Base-by-base conservation (phyloP, 37 sponge, comb jelly and placozoan genomes). In the Diacarnus erythraeanus region DNA sequence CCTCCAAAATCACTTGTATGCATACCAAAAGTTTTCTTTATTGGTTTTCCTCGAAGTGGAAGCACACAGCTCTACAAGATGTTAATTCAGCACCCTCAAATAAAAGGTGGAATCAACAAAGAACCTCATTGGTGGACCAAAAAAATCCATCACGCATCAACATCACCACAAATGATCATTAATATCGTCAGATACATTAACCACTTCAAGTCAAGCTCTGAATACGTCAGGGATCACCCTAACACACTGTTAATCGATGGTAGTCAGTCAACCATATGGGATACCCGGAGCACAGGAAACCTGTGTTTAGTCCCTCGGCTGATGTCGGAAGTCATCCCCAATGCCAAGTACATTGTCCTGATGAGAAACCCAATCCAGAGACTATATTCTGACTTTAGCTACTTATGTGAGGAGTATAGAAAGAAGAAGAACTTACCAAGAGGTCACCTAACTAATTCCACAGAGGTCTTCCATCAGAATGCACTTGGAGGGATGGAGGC, bases 31-130 rank as follows among this genome's bases (percentile, higher is more conserved):
- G 77, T 90, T n/a, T 90, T 64, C 56, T 66, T 90, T 18, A 69
- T 81, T 23, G 91, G 91, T 4, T 90, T 85, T 65, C 86, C 91
- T 37, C 81, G 82, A 38, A 81, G 82, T 36, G 91, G 91, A 15
- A 81, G 86, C 60, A 80, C 83, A 21, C 77, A 71, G 69, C 60
- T 90, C 18, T 85, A 85, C 67, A 23, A 72, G 9, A 80, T 90
- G 77, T 25, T 90, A 59, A 81, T 38, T 0, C 6, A 29, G 1
- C 81, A 86, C 39, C 86, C 81, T 0, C 38, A 86, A 1, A 34
- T 86, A 26, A 67, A 51, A 23, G 57, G 64, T 9, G 78, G 78
- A 15, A 73, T 31, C 42, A 76, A 68, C 39, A 90, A 90, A 73
- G 91, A 90, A 38, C 75, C 79, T 25, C 81, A 80, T 33, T 90